Evolutionary conservation across 2,113 vertebrate genomes (phyloP), one percentile per base, ranked within the genome.

Genomic region (Coreoperca whiteheadi): DNA sequence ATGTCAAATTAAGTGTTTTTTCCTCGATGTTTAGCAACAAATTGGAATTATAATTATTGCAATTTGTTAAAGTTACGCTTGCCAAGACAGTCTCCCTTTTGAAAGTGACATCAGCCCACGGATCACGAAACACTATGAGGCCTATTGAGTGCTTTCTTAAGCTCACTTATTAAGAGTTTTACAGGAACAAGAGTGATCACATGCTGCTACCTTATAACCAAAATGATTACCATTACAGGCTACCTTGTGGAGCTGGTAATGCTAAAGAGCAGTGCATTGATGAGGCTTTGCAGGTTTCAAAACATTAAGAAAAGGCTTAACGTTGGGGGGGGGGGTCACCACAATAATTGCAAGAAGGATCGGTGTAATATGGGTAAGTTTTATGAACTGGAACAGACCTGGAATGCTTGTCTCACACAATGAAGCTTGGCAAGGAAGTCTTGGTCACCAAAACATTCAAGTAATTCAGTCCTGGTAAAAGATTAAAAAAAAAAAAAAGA

Each of bases 381-480:
- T 16, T 20, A 23, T 53, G 50, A 74, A n/a, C 37, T 41, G 14
- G 32, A 79, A 86, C 91, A 77, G 59, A 99, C 98, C 96, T 98
- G 94, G 68, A 99, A 99, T 61, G 98, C 98, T 93, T 99, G 97
- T 70, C 98, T 96, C 81, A 99, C 94, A 16, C 98, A 99, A 7
- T 99, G 97, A 65, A 99, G 96, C 91, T 99, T 99, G 0, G 98
- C 96, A 5, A 99, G 95, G 88, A 99, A 99, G 93, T 99, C 98
- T 71, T 99, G 96, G 92, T 99, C 97, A 0, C 95, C 96, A 86
- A 96, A 98, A 94, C 98, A 99, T 93, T 97, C 97, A 83, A 99
- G 94, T 77, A 99, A 90, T 87, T 98, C 97, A 2, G 95, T 94
- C 91, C 96, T 96, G 76, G 21, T 18, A 37, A 41, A 84, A 66